Base-by-base conservation (phyloP, 1,140 invertebrate genomes). In the Hypothenemus hampei region DNA sequence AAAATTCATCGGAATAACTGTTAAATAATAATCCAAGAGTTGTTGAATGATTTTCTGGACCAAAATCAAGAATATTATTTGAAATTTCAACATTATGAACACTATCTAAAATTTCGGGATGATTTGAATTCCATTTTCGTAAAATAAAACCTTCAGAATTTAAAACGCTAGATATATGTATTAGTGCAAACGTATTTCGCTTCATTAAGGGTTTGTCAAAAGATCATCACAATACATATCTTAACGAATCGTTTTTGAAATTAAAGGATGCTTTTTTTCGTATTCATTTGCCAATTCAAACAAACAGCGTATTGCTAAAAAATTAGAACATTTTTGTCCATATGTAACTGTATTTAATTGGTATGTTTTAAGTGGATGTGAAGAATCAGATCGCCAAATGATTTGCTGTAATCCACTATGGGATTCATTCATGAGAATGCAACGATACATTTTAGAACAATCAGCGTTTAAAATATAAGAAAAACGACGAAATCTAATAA, bases 181-280 rank as follows among this genome's bases (percentile, higher is more conserved):
- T 48, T 8, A n/a, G 47, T 43, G 24, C 51, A 33, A n/a, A 59
- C 49, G 8, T 60, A 15, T 6, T 35, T 56, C 24, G 65, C 44
- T 8, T 59, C 58, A 19, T 72, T 71, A 21, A n/a, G n/a, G n/a
- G n/a, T n/a, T n/a, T n/a, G 66, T 64, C 1, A 75, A 45, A 15
- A 72, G 47, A 60, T 78, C 73, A 51, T 78, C 74, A 3, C 76
- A 68, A 50, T 75, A 78, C 47, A 72, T 72, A 50, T 73, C 68
- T 13, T 57, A 58, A 18, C 22, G 11, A 15, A 73, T 65, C 7
- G 65, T 56, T 26, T 61, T 35, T 40, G 57, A 31, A 23, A 56
- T 64, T 5, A 29, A 37, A 23, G 69, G 60, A 60, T 46, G 68
- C n/a, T 26, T 35, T 1, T 39, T 4, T 39, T 15, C 18, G 43